These are phyloP conservation scores for Meloidogyne floridensis DNA, from an alignment of 1,140 invertebrate genomes.

Conservation along the genomic window DNA sequence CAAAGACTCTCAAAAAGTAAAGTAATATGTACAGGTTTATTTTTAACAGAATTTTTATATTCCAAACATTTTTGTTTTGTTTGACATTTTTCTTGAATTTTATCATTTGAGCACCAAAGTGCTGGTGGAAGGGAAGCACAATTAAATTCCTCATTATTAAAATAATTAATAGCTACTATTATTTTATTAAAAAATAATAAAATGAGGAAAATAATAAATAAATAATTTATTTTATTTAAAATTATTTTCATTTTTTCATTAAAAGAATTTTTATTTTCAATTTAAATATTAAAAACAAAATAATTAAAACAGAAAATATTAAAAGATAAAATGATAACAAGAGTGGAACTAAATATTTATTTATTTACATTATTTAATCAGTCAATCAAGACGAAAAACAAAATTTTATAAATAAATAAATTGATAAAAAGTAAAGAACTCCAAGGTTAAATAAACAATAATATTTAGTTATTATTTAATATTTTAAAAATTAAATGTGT, in stretches of 20 bases:
- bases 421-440: background rate
- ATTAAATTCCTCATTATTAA: constrained; percentile 13
- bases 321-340: background rate
- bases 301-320: background rate
- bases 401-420: background rate
- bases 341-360: background rate
- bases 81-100: constrained; percentile 25
- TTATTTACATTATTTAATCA: background rate
- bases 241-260: background rate
- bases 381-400: background rate
- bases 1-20: constrained; percentile 36
- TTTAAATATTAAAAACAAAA: background rate
- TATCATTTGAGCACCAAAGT: constrained; percentile 39
- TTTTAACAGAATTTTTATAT: constrained; percentile 20
- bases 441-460: background rate
- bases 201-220: background rate
- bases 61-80: constrained; percentile 5
- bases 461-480: too few species aligned
- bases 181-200: background rate
- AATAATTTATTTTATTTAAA: background rate
- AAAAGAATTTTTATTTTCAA: background rate
- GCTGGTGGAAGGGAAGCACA: constrained; percentile 27
- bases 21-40: constrained; percentile 33
- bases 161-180: background rate
- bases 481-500: too few species aligned